Conservation (phyloP, 2,797 vertebrate species). For the Lemur catta region DNA sequence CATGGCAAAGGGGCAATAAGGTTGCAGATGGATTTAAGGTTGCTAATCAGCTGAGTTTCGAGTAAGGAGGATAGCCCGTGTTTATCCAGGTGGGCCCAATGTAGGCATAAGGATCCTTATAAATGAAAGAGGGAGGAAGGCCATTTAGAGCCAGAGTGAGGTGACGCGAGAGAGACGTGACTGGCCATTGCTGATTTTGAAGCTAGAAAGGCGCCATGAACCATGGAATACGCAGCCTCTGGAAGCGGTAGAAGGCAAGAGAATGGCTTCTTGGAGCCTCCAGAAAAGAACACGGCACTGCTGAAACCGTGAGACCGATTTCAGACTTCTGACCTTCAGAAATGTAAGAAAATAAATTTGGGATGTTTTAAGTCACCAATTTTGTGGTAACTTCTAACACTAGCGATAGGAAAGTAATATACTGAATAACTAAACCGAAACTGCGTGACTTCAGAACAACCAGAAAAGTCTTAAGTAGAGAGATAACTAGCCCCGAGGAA, state of each 20-base stretch:
- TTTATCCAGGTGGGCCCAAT: background rate
- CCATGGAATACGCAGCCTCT: background rate
- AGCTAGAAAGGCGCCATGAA: background rate
- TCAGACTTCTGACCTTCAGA: background rate
- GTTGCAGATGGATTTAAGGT: background rate
- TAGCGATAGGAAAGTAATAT: background rate
- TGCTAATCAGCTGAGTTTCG: background rate
- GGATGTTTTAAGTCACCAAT: background rate
- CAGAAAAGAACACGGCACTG: background rate
- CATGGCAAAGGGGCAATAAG: background rate
- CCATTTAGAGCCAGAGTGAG: background rate
- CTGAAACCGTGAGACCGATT: background rate
- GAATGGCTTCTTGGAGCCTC: background rate
- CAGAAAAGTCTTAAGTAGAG: background rate
- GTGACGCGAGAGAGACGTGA: rapidly evolving
- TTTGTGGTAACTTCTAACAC: background rate
- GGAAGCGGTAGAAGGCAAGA: rapidly evolving
- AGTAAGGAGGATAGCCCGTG: background rate
- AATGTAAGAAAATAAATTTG: background rate
- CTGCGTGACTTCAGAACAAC: background rate
- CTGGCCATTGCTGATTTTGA: background rate
- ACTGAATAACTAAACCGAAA: background rate
- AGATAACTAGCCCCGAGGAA: background rate
- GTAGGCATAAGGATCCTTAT: background rate
- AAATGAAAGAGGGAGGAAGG: background rate